Evolutionary conservation across 1,140 invertebrate genomes (phyloP), one percentile per base, ranked within the genome.

Genomic region (Lineus longissimus): DNA sequence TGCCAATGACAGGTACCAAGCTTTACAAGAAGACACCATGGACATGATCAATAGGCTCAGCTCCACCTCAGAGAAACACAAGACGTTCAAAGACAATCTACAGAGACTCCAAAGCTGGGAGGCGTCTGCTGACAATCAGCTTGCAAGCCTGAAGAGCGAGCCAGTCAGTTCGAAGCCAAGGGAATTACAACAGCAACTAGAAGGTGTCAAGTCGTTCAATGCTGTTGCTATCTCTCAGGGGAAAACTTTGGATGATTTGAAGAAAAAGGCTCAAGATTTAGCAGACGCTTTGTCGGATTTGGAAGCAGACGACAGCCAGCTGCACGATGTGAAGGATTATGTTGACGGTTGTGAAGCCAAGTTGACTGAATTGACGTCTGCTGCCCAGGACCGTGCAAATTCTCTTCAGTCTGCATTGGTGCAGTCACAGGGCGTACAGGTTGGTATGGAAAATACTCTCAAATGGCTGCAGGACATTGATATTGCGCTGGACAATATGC

Each of bases 361-460:
- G 65, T 75, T 95, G 13, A 84, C 86, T 1, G 65, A 55, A 86
- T 87, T 64, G 87, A 87, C 0, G 80, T 94, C 15, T 86, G 71
- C 73, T 55, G 68, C 76, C 23, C 70, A 65, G 61, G 70, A 70
- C 22, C 65, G 68, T 25, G 65, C 70, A n/a, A 75, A 74, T 45
- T 60, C 61, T 23, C 64, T 79, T 22, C 77, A 97, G 70, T 90
- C 90, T 0, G 93, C 93, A 0, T 82, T 97, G 33, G 88, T 95
- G 6, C 92, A 95, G 78, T 93, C 92, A 59, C 94, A 97, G 82
- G 93, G 92, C n/a, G 89, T 97, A 13, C 91, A 95, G 77, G 93
- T 95, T 78, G 92, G 93, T 9, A 84, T 96, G 0, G 93, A 96
- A 72, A 87, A 89, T 58, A 85, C 97, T 9, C 87, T 91, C 4